Evolutionary conservation across 2,113 vertebrate genomes (phyloP), one percentile per base, ranked within the genome.

Genomic region (Tetraodon nigroviridis): DNA sequence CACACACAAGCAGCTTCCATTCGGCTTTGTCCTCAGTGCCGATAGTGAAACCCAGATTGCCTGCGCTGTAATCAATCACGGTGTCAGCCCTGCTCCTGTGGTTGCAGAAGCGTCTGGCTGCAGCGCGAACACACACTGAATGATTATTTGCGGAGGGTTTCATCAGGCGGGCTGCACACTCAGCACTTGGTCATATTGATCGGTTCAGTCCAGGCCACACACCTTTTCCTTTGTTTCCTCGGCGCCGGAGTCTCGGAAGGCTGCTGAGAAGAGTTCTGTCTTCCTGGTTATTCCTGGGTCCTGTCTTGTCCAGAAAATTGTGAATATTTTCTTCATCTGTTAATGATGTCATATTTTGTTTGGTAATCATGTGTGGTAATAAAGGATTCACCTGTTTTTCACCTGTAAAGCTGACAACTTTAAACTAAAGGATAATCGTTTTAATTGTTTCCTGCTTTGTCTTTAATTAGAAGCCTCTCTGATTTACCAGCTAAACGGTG

Each of bases 31-130:
- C 65, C 72, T 40, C 61, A 73, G 75, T 73, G 81, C 73, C 56
- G 14, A n/a, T 32, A 52, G 71, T 44, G 79, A 75, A 78, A 85
- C 84, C 86, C 85, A 85, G 84, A 61, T 58, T 14, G 60, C 51
- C 62, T 27, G 58, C 64, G 32, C 82, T 78, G 79, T 85, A 75
- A 88, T 88, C 84, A 82, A 86, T 88, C 84, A 86, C 16, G 49
- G 50, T 81, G 86, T 80, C 81, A 79, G 67, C 69, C 19, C 46
- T 13, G 69, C 62, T 73, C 71, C 52, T 0, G 71, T 11, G 58
- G 64, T 67, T 58, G 24, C n/a, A 44, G 59, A 70, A 67, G 0
- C 32, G 60, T 58, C 49, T 66, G 17, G 0, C 55, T 18, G 67
- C 71, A 21, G 63, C 47, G 64, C 32, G 67, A 81, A 61, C 32